Evolutionary conservation across 2,113 vertebrate genomes (phyloP), one percentile per base, ranked within the genome.

Genomic region (Gopherus evgoodei): DNA sequence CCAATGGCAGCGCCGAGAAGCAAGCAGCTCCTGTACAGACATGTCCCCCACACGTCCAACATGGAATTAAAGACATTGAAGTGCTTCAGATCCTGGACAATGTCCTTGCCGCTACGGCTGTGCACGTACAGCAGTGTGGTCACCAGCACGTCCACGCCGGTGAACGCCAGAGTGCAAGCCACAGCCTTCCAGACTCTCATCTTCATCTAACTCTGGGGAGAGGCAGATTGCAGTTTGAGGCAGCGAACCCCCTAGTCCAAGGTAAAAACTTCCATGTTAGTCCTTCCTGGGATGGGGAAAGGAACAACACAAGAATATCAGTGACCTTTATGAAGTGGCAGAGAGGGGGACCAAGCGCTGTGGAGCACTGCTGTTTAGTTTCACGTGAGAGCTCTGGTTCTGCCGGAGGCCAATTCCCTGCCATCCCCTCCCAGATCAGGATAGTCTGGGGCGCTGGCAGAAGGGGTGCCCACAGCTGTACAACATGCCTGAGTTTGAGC

Each of bases 11-110:
- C 99, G 2, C 99, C 99, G 75, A 99, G 95, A 42, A 99, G 98
- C 83, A 99, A 97, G 17, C 97, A 98, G 93, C 97, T 97, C 94
- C 99, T 97, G 91, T 99, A 97, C 53, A 99, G 94, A 90, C 98
- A 98, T 21, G 97, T 98, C 4, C 98, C 98, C 99, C 99, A 99
- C 12, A 99, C 97, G 96, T 99, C 99, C 98, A 99, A 86, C 89
- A 98, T 94, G 0, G 99, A 99, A 82, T 95, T 96, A 16, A 98
- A 98, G 96, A 99, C 93, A 90, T 98, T 98, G 93, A 99, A 99
- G 93, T 99, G 95, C 57, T 96, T 90, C 53, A 98, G 53, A 54
- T 99, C 99, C 57, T 99, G 95, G 62, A 94, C 94, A 91, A 99
- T 98, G 21, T 95, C 96, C 25, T 52, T 95, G 72, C 97, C 84